These are phyloP conservation scores for Metacarcinus magister DNA, from an alignment of 2,888 invertebrate genomes.

Conservation along the genomic window DNA sequence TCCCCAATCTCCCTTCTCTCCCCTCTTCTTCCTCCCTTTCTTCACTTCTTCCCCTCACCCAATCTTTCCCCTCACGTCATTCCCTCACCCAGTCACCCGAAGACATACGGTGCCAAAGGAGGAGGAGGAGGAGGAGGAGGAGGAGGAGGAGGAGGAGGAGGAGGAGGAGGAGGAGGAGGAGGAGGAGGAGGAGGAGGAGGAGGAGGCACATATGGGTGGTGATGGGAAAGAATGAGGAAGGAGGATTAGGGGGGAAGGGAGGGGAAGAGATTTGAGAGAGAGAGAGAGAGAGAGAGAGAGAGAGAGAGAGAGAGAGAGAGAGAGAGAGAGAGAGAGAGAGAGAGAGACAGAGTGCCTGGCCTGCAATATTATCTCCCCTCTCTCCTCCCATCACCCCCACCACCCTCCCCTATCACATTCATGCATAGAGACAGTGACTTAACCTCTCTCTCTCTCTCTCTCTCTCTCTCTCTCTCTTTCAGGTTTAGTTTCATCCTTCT, in stretches of 20 bases:
- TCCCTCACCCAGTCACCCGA: background rate
- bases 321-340: constrained; percentile 41
- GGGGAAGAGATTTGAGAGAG: background rate
- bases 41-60: background rate
- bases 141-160: constrained; percentile 26
- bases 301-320: constrained; percentile 48
- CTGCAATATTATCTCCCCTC: background rate
- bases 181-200: constrained; percentile 14
- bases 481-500: background rate
- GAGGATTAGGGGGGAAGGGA: background rate
- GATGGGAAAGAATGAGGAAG: constrained; percentile 15
- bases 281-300: constrained; percentile 48
- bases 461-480: constrained; percentile 32
- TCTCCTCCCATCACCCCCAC: background rate
- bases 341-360: background rate
- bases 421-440: constrained; percentile 26
- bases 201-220: background rate
- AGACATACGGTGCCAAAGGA: background rate
- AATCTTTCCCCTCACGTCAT: background rate
- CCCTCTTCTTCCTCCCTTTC: background rate
- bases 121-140: constrained; percentile 8
- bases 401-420: background rate
- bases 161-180: constrained; percentile 26
- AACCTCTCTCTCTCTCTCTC: background rate
- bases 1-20: background rate